Evolutionary conservation across 2,888 invertebrate genomes (phyloP).

Genomic region (Rhaphigaster nebulosa): DNA sequence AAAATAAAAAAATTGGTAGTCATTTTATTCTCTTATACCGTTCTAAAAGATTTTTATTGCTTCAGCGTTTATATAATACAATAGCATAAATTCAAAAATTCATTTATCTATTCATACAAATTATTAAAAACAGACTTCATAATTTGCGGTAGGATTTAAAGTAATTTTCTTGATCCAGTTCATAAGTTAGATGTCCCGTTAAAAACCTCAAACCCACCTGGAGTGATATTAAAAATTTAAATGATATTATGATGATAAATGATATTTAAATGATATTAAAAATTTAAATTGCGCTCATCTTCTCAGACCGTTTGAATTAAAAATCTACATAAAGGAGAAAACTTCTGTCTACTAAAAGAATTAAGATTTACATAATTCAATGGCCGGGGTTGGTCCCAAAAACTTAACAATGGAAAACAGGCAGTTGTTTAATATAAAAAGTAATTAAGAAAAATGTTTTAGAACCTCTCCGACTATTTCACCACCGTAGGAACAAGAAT

Average conservation of each 20-base stretch:
- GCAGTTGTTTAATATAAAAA: too few relatives aligned
- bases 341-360: background rate
- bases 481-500: too few relatives aligned
- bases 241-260: background rate
- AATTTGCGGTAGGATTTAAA: background rate
- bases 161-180: background rate
- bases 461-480: too few relatives aligned
- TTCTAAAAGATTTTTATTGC: background rate
- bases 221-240: background rate
- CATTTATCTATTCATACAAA: background rate
- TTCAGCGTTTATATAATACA: background rate
- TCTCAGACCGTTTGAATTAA: background rate
- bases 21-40: background rate
- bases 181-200: background rate
- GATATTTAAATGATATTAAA: background rate
- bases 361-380: background rate
- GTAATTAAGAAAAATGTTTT: background rate
- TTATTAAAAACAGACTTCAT: background rate
- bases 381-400: too few relatives aligned
- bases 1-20: background rate
- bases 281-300: background rate
- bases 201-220: background rate
- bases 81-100: background rate
- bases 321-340: background rate
- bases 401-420: too few relatives aligned